Percentiles rank a stretch among this genome's conserved stretches.
Conservation (phyloP, 2,797 vertebrate genomes). For the Nothura maculosa region DNA sequence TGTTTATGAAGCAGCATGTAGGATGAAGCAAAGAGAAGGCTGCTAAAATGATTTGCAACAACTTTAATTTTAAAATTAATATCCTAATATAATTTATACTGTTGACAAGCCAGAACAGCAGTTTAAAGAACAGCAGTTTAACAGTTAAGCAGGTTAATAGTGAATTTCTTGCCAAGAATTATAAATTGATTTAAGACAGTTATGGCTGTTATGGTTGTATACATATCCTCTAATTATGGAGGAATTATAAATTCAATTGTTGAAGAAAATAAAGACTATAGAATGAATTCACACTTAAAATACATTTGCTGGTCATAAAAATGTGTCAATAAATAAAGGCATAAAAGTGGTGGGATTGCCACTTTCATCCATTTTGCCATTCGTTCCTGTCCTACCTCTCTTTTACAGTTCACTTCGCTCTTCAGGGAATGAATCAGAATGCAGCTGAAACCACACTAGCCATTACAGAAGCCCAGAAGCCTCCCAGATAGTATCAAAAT, state of each 20-base stretch:
- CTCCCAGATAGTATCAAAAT: neutral
- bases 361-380: neutral
- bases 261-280: neutral
- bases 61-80: neutral
- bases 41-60: neutral
- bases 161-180: neutral
- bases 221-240: neutral
- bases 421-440: neutral
- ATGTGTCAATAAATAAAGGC: neutral
- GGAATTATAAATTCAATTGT: neutral
- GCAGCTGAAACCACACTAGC: rapidly evolving
- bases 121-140: neutral
- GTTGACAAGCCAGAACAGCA: neutral
- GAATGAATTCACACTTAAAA: neutral
- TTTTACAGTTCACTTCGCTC: neutral
- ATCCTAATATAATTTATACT: neutral
- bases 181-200: neutral
- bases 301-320: neutral
- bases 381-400: neutral
- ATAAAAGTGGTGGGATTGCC: neutral
- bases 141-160: neutral
- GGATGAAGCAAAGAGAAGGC: neutral
- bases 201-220: no score
- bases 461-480: neutral
- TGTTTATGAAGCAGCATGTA: neutral